A percentile compares a stretch with the other conserved stretches of the same genome.
Conservation (phyloP, 1,140 invertebrate species). For the Thaumatotibia leucotreta region DNA sequence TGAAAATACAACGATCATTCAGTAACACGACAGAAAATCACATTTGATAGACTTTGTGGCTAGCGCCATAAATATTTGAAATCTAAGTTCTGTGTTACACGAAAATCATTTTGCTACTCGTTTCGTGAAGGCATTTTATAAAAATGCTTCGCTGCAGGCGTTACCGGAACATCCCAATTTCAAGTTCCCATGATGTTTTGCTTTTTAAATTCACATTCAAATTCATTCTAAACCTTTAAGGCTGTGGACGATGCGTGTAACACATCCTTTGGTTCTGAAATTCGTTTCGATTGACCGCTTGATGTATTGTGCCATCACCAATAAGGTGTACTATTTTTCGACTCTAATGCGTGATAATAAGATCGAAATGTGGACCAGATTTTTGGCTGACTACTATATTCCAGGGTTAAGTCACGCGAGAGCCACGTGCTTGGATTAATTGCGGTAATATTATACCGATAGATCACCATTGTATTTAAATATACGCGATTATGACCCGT, state of each 20-base stretch:
- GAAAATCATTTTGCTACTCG: not conserved
- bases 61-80: no score
- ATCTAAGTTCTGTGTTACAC: not conserved
- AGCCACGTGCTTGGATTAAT: constrained; percentile 1
- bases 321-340: no score
- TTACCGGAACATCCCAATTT: not conserved
- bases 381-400: no score
- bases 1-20: no score
- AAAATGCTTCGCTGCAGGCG: not conserved
- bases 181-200: not conserved
- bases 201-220: not conserved
- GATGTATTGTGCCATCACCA: no score
- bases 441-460: not conserved
- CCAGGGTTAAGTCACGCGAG: not conserved
- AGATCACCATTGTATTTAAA: not conserved
- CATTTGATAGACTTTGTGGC: no score
- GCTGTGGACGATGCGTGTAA: not conserved
- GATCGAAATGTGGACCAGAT: no score
- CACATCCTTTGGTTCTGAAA: not conserved
- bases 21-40: no score
- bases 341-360: no score
- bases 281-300: not conserved
- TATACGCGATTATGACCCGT: not conserved
- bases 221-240: not conserved
- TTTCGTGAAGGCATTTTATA: not conserved